A percentile compares a stretch with the other conserved stretches of the same genome.
phyloP scores from a whole-genome alignment of 92 coral and sea anemone genomes.

The Virgularia gustaviana region DNA sequence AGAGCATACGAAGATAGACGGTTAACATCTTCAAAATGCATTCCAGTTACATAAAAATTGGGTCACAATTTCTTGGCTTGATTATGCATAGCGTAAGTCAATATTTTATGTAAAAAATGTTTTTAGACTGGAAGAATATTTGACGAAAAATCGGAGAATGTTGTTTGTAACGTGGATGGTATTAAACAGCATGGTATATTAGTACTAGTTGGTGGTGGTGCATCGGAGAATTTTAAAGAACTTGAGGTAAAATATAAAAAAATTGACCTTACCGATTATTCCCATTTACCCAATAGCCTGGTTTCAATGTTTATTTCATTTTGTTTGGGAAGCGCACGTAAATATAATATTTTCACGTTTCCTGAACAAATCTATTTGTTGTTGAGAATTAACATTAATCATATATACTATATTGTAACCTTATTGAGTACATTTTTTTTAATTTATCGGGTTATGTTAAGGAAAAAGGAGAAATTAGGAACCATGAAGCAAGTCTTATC shows the following conservation, averaged over 20 bases:
- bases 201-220: slow-evolving; percentile 1
- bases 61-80: neutral
- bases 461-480: too few relatives aligned
- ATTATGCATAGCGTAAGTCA: neutral
- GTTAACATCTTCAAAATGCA: too few relatives aligned
- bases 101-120: too few relatives aligned
- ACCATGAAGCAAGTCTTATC: too few relatives aligned
- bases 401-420: too few relatives aligned
- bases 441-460: too few relatives aligned
- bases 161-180: neutral
- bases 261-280: neutral
- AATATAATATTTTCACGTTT: neutral
- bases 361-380: too few relatives aligned
- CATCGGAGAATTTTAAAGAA: slow-evolving; percentile 1
- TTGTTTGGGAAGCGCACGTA: neutral
- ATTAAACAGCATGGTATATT: slow-evolving; percentile 25
- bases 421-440: too few relatives aligned
- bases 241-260: neutral
- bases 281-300: too few relatives aligned
- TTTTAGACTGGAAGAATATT: neutral
- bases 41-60: too few relatives aligned
- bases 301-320: too few relatives aligned
- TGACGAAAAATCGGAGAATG: neutral
- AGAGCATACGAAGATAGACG: too few relatives aligned
- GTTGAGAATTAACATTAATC: neutral